phyloP scores from a whole-genome alignment of 2,888 invertebrate genomes.

The Nomada hirtipes region DNA sequence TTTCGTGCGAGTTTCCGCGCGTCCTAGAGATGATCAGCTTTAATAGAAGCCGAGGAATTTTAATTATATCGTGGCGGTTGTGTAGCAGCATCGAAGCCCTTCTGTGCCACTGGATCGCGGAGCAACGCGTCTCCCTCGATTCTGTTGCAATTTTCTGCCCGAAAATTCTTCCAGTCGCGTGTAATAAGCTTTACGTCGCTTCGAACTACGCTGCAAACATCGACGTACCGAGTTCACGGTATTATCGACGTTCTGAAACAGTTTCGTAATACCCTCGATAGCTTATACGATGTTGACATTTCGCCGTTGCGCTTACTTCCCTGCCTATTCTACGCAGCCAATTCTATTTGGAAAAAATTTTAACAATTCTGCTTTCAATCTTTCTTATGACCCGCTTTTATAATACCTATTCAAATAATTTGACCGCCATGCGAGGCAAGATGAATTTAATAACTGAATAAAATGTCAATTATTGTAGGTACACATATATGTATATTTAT shows the following conservation, averaged over 20 bases:
- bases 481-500: no score
- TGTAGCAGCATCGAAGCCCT: slow-evolving; percentile 21
- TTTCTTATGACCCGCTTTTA: no score
- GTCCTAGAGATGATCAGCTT: slow-evolving; percentile 56
- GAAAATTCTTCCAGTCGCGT: neutral
- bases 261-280: neutral
- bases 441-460: no score
- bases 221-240: neutral
- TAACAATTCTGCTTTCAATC: no score
- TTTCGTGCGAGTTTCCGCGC: slow-evolving; percentile 39
- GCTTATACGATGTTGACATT: neutral
- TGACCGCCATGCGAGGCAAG: no score
- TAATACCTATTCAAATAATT: no score
- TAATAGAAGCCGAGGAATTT: slow-evolving; percentile 48
- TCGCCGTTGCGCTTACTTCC: neutral
- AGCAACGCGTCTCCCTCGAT: neutral
- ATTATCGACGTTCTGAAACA: neutral
- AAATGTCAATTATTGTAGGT: no score
- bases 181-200: neutral
- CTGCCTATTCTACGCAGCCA: neutral
- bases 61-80: slow-evolving; percentile 43
- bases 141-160: neutral
- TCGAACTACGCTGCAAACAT: neutral
- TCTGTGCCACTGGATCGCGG: slow-evolving; percentile 3
- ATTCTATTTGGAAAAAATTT: no score